Percentiles rank a stretch among this genome's conserved stretches.
These are phyloP conservation scores for Xanthorhoe spadicearia DNA, from an alignment of 2,888 invertebrate genomes.

Conservation along the genomic window DNA sequence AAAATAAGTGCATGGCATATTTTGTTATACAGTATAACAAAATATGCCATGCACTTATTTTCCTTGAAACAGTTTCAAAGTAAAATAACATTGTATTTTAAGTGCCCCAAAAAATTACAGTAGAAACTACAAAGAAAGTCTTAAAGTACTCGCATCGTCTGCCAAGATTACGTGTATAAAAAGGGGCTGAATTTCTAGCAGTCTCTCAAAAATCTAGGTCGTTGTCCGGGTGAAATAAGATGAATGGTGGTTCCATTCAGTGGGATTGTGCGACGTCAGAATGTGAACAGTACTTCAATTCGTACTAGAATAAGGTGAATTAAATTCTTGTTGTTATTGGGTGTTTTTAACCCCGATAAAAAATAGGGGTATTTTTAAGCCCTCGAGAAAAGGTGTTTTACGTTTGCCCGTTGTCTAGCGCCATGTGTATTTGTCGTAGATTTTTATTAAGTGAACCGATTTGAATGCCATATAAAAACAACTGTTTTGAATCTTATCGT, in stretches of 20 bases:
- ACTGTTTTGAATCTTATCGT: too few species aligned
- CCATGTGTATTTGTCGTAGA: too few species aligned
- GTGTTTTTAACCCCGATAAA: too few species aligned
- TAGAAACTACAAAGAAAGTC: conserved; percentile 16
- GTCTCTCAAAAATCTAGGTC: conserved; percentile 50
- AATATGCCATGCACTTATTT: too few species aligned
- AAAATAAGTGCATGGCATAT: too few species aligned
- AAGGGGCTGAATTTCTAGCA: conserved; percentile 48
- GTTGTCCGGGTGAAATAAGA: conserved; percentile 54
- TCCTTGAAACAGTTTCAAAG: too few species aligned
- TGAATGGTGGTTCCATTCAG: conserved; percentile 52
- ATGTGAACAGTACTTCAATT: conserved; percentile 12
- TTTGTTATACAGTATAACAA: too few species aligned
- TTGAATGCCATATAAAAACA: too few species aligned
- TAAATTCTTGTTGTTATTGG: neutral
- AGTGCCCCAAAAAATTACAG: conserved; percentile 7
- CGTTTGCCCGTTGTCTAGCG: too few species aligned
- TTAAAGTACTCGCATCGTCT: conserved; percentile 24
- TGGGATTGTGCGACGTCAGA: conserved; percentile 40
- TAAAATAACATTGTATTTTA: neutral
- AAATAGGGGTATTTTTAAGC: too few species aligned
- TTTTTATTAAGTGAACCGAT: too few species aligned
- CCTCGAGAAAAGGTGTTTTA: too few species aligned
- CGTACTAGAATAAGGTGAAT: neutral
- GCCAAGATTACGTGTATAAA: conserved; percentile 40